These are phyloP conservation scores for Drosophila pseudotakahashii DNA, from an alignment of 2,888 invertebrate species.

Conservation along the genomic window DNA sequence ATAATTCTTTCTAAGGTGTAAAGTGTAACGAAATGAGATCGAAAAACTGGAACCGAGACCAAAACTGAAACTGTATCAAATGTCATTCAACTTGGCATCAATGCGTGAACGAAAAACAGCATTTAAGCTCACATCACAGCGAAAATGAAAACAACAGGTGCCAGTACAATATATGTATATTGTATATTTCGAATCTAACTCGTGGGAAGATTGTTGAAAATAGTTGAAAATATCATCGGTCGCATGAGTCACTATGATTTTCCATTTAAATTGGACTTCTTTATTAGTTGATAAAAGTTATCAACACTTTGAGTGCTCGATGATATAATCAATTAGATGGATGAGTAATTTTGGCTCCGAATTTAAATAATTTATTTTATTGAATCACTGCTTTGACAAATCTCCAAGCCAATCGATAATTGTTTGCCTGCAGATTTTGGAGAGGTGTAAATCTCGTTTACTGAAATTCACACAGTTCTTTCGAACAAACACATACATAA, in stretches of 20 bases:
- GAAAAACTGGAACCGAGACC: slow-evolving; percentile 31
- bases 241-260: not conserved
- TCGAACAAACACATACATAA: not conserved
- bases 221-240: not conserved
- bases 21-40: slow-evolving; percentile 29
- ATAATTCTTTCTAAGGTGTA: slow-evolving; percentile 23
- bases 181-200: not conserved
- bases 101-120: slow-evolving; percentile 12
- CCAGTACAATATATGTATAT: not conserved
- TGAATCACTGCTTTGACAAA: slow-evolving; percentile 14
- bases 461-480: slow-evolving; percentile 1
- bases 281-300: not conserved
- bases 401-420: not conserved
- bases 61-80: slow-evolving; percentile 60
- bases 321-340: not conserved
- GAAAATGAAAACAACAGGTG: slow-evolving; percentile 14
- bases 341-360: not conserved
- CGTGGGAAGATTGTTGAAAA: slow-evolving; percentile 4
- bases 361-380: not conserved
- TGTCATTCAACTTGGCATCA: slow-evolving; percentile 64
- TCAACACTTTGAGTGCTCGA: not conserved
- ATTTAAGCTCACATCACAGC: not conserved
- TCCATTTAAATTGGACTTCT: not conserved
- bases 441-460: not conserved
- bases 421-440: not conserved